Conservation (phyloP, 2,113 vertebrate species). For the Gnathonemus longibarbis region DNA sequence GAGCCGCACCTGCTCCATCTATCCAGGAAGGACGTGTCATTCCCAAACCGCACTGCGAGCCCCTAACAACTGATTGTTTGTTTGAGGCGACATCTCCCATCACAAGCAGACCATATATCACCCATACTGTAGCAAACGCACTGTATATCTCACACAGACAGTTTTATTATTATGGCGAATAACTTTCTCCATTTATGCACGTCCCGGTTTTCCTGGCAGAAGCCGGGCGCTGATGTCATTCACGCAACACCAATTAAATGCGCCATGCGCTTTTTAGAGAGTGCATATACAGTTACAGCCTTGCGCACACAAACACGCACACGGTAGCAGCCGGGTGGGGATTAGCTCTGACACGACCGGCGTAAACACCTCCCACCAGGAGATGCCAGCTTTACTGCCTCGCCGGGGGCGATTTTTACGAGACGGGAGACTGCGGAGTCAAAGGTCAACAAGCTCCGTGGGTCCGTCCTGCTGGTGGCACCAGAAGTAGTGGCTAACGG, state of each 20-base stretch:
- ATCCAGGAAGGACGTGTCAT: conserved; percentile 62
- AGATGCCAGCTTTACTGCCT: conserved; percentile 46
- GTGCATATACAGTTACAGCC: conserved; percentile 40
- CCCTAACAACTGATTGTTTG: conserved; percentile 57
- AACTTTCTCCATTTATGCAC: background rate
- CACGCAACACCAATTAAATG: conserved; percentile 21
- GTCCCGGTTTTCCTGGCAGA: background rate
- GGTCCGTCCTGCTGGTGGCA: background rate
- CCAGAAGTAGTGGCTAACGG: background rate
- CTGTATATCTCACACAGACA: conserved; percentile 30
- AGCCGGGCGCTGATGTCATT: conserved; percentile 16
- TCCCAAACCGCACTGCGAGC: conserved; percentile 39
- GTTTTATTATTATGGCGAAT: background rate
- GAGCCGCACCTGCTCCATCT: conserved; percentile 53
- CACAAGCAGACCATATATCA: conserved; percentile 39
- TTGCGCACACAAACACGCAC: conserved; percentile 48
- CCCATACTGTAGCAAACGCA: conserved; percentile 16
- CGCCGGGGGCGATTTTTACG: conserved; percentile 46
- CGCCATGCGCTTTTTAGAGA: background rate
- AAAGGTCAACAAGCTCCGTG: conserved; percentile 53
- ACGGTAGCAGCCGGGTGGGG: background rate
- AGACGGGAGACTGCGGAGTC: conserved; percentile 46
- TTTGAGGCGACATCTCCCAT: conserved; percentile 45
- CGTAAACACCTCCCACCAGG: conserved; percentile 25
- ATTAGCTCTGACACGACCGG: conserved; percentile 22